Conservation (phyloP, 2,888 invertebrate genomes). For the Sepiola atlantica region DNA sequence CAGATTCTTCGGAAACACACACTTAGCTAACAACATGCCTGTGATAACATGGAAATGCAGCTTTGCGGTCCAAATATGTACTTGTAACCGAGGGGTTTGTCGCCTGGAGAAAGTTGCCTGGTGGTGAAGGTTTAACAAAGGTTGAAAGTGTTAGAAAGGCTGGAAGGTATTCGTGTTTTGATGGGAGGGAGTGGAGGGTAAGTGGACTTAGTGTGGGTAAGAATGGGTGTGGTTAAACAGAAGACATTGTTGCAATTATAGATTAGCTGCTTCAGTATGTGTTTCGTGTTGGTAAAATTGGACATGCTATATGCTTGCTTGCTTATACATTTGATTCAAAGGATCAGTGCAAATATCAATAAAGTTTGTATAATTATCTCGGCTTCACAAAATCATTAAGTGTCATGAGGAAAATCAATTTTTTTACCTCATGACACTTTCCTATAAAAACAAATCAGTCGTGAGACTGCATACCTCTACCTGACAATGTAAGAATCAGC, state of each 20-base stretch:
- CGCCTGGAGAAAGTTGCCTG: neutral
- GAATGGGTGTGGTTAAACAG: neutral
- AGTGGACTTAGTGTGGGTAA: neutral
- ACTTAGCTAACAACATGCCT: conserved; percentile 9
- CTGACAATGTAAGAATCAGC: too few relatives aligned
- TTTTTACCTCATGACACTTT: neutral
- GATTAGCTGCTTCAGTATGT: neutral
- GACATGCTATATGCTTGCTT: neutral
- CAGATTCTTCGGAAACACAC: neutral
- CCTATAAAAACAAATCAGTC: too few relatives aligned
- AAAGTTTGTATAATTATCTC: neutral
- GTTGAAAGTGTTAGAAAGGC: neutral
- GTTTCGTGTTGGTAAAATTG: neutral
- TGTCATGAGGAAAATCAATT: neutral
- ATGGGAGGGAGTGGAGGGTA: neutral
- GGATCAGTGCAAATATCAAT: neutral
- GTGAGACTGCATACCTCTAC: too few relatives aligned
- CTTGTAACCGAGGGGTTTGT: neutral
- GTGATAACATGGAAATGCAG: neutral
- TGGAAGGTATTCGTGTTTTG: neutral
- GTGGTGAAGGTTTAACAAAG: neutral
- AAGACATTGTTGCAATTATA: neutral
- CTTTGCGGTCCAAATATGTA: neutral
- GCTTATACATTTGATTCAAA: neutral
- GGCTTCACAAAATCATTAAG: neutral